Evolutionary conservation across 2,888 invertebrate species (phyloP).

Genomic region (Caenorhabditis auriculariae): DNA sequence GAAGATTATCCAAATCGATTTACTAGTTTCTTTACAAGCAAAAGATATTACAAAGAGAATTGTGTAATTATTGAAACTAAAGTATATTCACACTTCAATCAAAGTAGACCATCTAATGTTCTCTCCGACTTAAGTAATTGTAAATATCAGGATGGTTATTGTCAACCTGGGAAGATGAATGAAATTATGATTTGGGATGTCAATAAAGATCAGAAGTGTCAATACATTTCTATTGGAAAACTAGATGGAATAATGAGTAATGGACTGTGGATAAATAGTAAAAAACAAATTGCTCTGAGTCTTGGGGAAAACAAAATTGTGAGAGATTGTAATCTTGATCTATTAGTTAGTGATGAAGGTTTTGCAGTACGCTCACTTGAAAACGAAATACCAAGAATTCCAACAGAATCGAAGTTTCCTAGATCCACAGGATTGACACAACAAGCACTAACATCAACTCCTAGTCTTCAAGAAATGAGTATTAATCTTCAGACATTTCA

Average conservation of each 20-base stretch:
- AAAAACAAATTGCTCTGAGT: constrained; percentile 35
- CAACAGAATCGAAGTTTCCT: no score
- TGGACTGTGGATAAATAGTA: constrained; percentile 31
- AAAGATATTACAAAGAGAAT: constrained; percentile 43
- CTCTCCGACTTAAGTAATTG: constrained; percentile 29
- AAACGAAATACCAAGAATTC: no score
- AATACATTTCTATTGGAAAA: constrained; percentile 34
- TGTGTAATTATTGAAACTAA: constrained; percentile 48
- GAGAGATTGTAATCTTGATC: constrained; percentile 14
- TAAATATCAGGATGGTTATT: constrained; percentile 41
- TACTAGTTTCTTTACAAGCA: constrained; percentile 31
- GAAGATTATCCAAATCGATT: constrained; percentile 47
- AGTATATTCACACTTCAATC: constrained; percentile 45
- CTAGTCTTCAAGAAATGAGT: background rate
- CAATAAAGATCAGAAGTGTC: constrained; percentile 39
- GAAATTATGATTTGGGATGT: constrained; percentile 47
- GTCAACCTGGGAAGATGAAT: constrained; percentile 35
- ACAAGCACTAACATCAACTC: background rate
- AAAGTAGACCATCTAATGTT: constrained; percentile 34
- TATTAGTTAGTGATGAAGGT: constrained; percentile 23
- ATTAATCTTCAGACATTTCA: no score
- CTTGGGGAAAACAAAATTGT: constrained; percentile 15
- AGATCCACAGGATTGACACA: background rate
- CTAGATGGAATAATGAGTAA: constrained; percentile 33
- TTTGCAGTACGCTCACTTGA: constrained; percentile 28